Conservation (phyloP, 2,113 vertebrate species). For the Ptyas mucosa region DNA sequence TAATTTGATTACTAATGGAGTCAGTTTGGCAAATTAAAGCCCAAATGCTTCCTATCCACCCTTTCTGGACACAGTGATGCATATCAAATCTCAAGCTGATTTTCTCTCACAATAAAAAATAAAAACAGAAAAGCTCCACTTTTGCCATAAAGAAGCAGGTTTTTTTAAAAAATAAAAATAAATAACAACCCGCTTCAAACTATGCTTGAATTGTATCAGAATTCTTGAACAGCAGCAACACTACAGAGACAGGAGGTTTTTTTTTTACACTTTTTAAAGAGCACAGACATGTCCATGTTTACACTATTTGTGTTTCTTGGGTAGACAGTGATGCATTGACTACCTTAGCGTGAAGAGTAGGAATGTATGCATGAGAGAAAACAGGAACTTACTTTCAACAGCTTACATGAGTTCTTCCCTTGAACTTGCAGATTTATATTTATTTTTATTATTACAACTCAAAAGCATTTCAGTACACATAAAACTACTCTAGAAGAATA, state of each 20-base stretch:
- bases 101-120: background rate
- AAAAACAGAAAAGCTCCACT: background rate
- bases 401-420: conserved; percentile 3
- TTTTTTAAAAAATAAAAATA: background rate
- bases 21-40: background rate
- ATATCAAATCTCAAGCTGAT: background rate
- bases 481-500: background rate
- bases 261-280: background rate
- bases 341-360: background rate
- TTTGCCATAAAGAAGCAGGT: background rate
- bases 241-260: conserved; percentile 3
- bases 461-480: background rate
- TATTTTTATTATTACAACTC: conserved; percentile 11
- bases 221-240: conserved; percentile 22
- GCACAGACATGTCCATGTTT: conserved; percentile 2
- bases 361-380: background rate
- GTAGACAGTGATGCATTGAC: background rate
- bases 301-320: background rate
- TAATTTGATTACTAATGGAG: background rate
- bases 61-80: background rate
- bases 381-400: background rate
- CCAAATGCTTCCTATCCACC: background rate
- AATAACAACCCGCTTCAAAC: background rate
- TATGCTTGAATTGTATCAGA: background rate
- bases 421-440: conserved; percentile 16